phyloP scores from a whole-genome alignment of 2,888 invertebrate genomes.

The Zonitis immaculata region DNA sequence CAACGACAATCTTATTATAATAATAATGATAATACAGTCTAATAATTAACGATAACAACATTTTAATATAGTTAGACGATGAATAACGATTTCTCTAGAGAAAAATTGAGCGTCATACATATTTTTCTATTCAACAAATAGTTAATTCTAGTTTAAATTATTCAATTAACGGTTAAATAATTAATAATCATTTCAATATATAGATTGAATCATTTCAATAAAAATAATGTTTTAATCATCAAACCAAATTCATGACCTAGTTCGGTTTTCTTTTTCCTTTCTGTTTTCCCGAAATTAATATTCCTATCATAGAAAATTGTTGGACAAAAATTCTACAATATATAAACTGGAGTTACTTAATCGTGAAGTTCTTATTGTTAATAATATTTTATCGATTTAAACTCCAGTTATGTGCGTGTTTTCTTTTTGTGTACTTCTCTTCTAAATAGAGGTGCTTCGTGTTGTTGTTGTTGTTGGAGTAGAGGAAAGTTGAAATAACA shows the following conservation, averaged over 20 bases:
- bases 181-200: neutral
- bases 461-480: neutral
- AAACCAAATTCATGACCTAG: too few species aligned
- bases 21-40: neutral
- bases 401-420: neutral
- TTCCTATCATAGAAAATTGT: too few species aligned
- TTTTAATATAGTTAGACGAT: neutral
- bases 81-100: neutral
- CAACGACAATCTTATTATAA: neutral
- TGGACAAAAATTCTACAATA: too few species aligned
- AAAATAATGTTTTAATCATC: neutral
- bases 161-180: neutral
- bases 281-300: neutral
- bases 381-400: neutral
- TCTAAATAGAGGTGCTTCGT: too few species aligned
- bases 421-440: neutral
- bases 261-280: too few species aligned
- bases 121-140: neutral
- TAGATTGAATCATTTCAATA: neutral
- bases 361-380: too few species aligned
- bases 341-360: too few species aligned
- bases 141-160: neutral
- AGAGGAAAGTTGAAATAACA: slow-evolving; percentile 19
- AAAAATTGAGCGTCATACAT: neutral
- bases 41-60: neutral